Percentiles rank a stretch among this genome's conserved stretches.
Conservation (phyloP, 35 echinoderm and acorn worm species). For the Apostichopus japonicus region DNA sequence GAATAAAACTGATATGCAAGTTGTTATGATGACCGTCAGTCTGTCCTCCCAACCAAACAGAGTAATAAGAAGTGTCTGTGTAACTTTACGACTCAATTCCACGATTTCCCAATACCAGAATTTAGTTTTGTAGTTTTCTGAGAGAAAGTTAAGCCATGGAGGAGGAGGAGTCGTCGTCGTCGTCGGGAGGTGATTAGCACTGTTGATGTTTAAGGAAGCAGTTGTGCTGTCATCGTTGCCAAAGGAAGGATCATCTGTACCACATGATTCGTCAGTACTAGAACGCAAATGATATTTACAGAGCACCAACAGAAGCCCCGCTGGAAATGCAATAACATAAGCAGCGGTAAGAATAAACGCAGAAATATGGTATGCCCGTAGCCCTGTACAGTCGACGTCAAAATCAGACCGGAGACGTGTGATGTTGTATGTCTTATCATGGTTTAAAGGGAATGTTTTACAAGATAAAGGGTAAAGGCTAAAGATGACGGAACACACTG, state of each 20-base stretch:
- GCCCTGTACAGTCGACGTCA: conserved; percentile 23
- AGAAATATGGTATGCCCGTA: not conserved
- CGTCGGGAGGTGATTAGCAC: too few relatives aligned
- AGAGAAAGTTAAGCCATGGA: conserved; percentile 37
- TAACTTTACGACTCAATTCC: conserved; percentile 41
- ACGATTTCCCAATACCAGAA: conserved; percentile 64
- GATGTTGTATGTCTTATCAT: not conserved
- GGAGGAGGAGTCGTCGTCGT: not conserved
- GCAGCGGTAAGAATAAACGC: not conserved
- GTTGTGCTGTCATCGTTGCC: too few relatives aligned
- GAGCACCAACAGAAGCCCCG: not conserved
- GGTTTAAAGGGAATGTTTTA: conserved; percentile 34
- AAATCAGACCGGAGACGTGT: conserved; percentile 42
- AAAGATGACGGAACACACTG: conserved; percentile 50
- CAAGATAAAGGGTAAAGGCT: conserved; percentile 20
- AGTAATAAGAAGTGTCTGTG: conserved; percentile 28
- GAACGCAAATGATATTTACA: not conserved
- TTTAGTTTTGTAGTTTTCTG: conserved; percentile 56
- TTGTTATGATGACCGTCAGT: conserved; percentile 31
- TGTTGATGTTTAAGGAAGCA: not conserved
- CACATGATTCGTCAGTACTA: not conserved
- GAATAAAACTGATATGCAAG: conserved; percentile 38
- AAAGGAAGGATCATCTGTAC: not conserved
- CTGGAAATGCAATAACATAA: conserved; percentile 53
- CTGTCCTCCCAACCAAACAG: conserved; percentile 48